Percentiles rank a stretch among this genome's conserved stretches.
phyloP scores from a whole-genome alignment of 1,140 invertebrate genomes.

The Ceratosolen fusciceps region DNA sequence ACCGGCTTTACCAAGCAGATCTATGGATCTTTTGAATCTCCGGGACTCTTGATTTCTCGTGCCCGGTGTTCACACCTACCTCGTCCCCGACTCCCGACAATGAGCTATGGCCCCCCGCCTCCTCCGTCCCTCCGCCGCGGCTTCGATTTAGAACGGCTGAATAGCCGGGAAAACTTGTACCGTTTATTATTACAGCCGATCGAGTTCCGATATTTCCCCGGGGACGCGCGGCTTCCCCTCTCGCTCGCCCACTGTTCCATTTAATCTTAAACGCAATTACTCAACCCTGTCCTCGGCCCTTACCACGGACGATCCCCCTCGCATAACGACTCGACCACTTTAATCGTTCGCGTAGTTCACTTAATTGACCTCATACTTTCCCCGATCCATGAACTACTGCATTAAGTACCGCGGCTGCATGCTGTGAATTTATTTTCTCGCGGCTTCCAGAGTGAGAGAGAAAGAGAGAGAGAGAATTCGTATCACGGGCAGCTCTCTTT shows the following conservation, averaged over 20 bases:
- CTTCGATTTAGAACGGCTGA: not conserved
- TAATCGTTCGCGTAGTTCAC: too few relatives aligned
- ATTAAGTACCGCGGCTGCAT: too few relatives aligned
- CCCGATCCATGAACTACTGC: too few relatives aligned
- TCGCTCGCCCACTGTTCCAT: not conserved
- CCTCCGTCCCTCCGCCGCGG: too few relatives aligned
- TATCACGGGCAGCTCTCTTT: too few relatives aligned
- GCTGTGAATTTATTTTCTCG: too few relatives aligned
- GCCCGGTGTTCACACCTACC: not conserved
- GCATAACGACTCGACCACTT: too few relatives aligned
- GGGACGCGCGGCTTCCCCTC: not conserved
- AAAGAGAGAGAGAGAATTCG: too few relatives aligned
- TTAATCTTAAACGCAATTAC: not conserved
- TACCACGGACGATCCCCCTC: too few relatives aligned
- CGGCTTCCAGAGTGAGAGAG: too few relatives aligned
- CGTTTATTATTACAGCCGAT: not conserved
- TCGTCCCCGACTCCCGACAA: slow-evolving; percentile 14
- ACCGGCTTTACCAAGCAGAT: not conserved
- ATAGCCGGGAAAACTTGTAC: not conserved
- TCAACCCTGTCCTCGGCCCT: too few relatives aligned
- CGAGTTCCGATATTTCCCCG: not conserved
- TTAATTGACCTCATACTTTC: too few relatives aligned
- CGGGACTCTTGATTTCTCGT: slow-evolving; percentile 8
- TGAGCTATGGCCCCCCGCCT: not conserved
- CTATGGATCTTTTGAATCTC: slow-evolving; percentile 29